These are phyloP conservation scores for Dione juno DNA, from an alignment of 2,888 invertebrate genomes.

Conservation along the genomic window DNA sequence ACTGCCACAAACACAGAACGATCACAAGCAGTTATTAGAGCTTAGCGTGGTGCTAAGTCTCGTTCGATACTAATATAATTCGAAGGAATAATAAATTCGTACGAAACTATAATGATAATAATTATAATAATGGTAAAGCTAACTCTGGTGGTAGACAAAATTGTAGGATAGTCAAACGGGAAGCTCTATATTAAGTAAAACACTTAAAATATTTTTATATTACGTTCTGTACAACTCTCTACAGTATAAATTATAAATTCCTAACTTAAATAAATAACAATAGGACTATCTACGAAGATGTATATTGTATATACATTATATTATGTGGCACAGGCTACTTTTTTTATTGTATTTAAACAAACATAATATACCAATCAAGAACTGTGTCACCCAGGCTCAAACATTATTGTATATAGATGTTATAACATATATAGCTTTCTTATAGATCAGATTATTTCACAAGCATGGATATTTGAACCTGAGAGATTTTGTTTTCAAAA, in stretches of 20 bases:
- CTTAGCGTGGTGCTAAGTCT: conserved; percentile 22
- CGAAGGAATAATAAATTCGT: conserved; percentile 30
- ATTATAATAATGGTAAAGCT: conserved; percentile 37
- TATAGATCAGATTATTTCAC: not conserved
- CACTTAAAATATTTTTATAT: conserved; percentile 63
- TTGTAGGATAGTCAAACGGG: conserved; percentile 64
- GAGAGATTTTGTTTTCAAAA: conserved; percentile 10
- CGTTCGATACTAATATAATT: conserved; percentile 23
- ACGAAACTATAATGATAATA: conserved; percentile 35
- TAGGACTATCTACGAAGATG: conserved; percentile 74
- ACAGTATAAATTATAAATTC: conserved; percentile 67
- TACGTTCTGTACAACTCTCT: conserved; percentile 65
- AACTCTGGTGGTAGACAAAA: conserved; percentile 63
- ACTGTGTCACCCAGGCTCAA: conserved; percentile 27
- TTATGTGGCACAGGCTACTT: conserved; percentile 78
- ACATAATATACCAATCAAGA: conserved; percentile 39
- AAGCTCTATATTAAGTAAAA: conserved; percentile 75
- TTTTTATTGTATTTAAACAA: conserved; percentile 47
- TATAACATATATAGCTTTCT: not conserved
- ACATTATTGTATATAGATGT: not conserved
- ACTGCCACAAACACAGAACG: conserved; percentile 39
- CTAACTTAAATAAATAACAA: conserved; percentile 76
- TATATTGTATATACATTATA: conserved; percentile 70
- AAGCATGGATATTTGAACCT: conserved; percentile 8
- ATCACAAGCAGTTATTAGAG: conserved; percentile 38